These are phyloP conservation scores for Oophaga sylvatica DNA, from an alignment of 2,797 vertebrate species.

Conservation along the genomic window DNA sequence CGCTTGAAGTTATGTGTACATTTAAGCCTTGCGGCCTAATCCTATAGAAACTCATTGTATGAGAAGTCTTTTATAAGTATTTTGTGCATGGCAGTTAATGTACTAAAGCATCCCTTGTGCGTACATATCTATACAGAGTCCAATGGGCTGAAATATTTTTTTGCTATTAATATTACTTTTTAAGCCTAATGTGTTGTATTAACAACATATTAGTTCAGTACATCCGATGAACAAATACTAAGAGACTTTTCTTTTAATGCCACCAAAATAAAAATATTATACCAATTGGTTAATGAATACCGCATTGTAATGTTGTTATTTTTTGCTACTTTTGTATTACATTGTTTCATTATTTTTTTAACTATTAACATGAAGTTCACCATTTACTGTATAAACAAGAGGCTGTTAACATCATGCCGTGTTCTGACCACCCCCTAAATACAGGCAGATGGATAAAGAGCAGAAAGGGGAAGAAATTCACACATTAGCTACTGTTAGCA, in stretches of 20 bases:
- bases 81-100: conserved; percentile 57
- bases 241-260: not conserved
- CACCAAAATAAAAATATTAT: not conserved
- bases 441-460: conserved; percentile 71
- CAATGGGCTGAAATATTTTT: not conserved
- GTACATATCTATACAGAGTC: conserved; percentile 25
- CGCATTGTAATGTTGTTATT: not conserved
- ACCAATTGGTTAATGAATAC: not conserved
- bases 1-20: conserved; percentile 70
- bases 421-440: conserved; percentile 54
- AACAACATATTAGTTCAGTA: not conserved
- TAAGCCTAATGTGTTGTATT: not conserved
- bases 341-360: not conserved
- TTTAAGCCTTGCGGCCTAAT: conserved; percentile 81
- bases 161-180: conserved; percentile 9
- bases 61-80: conserved; percentile 64
- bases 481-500: conserved; percentile 65
- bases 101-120: conserved; percentile 21
- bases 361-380: not conserved
- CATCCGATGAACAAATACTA: not conserved
- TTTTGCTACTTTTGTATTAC: not conserved
- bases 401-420: not conserved
- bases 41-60: conserved; percentile 68
- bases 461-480: conserved; percentile 66
- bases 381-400: not conserved